Conservation (phyloP, 2,888 invertebrate genomes). For the Agrilus cyanescens region DNA sequence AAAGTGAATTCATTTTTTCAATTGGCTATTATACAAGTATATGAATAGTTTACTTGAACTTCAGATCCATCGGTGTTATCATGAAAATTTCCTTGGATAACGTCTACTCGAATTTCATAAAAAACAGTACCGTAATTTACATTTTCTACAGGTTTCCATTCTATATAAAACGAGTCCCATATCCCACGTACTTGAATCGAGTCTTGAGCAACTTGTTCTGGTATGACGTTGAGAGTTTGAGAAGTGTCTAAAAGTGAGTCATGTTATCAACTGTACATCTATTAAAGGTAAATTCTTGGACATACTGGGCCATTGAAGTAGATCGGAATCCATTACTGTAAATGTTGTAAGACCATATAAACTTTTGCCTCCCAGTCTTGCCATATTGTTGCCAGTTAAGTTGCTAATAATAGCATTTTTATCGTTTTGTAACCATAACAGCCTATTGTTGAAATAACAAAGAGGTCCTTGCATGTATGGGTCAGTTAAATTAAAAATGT, state of each 20-base stretch:
- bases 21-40: no score
- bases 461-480: slow-evolving; percentile 57
- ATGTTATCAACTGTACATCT: neutral
- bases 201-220: slow-evolving; percentile 53
- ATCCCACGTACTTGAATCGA: slow-evolving; percentile 61
- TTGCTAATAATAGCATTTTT: slow-evolving; percentile 66
- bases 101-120: slow-evolving; percentile 66
- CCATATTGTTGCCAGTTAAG: slow-evolving; percentile 60
- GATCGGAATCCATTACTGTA: slow-evolving; percentile 57
- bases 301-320: slow-evolving; percentile 49
- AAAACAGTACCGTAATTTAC: slow-evolving; percentile 72
- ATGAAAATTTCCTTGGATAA: slow-evolving; percentile 39
- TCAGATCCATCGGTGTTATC: no score
- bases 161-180: slow-evolving; percentile 72
- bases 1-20: slow-evolving; percentile 12
- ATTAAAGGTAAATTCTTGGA: slow-evolving; percentile 12
- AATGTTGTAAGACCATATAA: slow-evolving; percentile 56
- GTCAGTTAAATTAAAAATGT: slow-evolving; percentile 38
- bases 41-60: no score
- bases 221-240: slow-evolving; percentile 46
- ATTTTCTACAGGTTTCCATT: slow-evolving; percentile 63
- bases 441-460: slow-evolving; percentile 67
- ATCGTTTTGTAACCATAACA: slow-evolving; percentile 73
- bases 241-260: slow-evolving; percentile 11
- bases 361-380: slow-evolving; percentile 50